Conservation (phyloP, 2,113 vertebrate genomes). For the Nothobranchius furzeri region DNA sequence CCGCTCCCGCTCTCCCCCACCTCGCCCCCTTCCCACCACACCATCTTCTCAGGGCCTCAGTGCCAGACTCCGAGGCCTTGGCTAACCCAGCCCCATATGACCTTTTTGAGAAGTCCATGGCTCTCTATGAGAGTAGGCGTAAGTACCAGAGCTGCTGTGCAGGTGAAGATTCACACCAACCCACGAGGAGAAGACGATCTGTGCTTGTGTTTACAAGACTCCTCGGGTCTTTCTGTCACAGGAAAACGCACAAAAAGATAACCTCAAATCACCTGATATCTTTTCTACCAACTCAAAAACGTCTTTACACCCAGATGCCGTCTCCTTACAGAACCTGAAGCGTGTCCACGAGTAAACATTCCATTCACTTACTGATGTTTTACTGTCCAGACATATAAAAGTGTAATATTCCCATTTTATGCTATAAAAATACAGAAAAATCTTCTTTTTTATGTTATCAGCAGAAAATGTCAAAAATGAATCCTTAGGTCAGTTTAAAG, state of each 20-base stretch:
- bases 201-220: neutral
- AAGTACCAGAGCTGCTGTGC: slow-evolving; percentile 82
- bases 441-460: neutral
- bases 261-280: neutral
- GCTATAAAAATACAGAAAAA: slow-evolving; percentile 11
- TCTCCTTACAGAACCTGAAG: slow-evolving; percentile 10
- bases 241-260: neutral
- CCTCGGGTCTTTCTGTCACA: neutral
- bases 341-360: slow-evolving; percentile 20
- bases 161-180: slow-evolving; percentile 28
- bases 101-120: slow-evolving; percentile 96
- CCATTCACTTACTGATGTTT: neutral
- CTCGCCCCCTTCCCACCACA: slow-evolving; percentile 86
- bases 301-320: slow-evolving; percentile 23
- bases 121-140: slow-evolving; percentile 99
- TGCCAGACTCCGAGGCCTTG: slow-evolving; percentile 91
- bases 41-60: slow-evolving; percentile 89
- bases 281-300: neutral
- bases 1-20: slow-evolving; percentile 87
- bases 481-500: neutral
- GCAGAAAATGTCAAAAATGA: neutral
- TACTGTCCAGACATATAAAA: neutral
- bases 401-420: neutral
- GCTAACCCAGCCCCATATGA: slow-evolving; percentile 95
- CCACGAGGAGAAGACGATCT: neutral